These are phyloP conservation scores for Aphis gossypii DNA, from an alignment of 1,140 invertebrate species.

Conservation along the genomic window DNA sequence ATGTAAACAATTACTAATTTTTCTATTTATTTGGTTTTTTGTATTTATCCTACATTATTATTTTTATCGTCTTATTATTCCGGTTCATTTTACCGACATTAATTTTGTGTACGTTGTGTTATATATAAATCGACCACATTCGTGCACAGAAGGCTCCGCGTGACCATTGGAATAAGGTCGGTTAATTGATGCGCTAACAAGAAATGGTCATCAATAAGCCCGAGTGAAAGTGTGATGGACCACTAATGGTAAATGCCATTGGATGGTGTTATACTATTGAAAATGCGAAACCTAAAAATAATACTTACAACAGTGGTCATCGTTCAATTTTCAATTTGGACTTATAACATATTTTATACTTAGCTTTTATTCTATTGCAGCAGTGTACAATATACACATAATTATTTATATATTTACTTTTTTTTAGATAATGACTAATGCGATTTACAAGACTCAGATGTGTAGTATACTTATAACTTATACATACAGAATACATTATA, in stretches of 20 bases:
- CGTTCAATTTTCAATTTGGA: neutral
- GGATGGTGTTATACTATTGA: too few species aligned
- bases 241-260: neutral
- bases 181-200: conserved; percentile 19
- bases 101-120: neutral
- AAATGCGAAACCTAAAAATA: neutral
- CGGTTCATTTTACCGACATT: conserved; percentile 21
- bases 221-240: conserved; percentile 20
- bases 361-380: neutral
- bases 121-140: neutral
- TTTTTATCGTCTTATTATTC: conserved; percentile 31
- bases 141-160: neutral
- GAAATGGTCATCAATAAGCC: conserved; percentile 4
- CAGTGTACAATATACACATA: too few species aligned
- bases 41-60: conserved; percentile 7
- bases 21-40: neutral
- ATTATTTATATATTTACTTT: neutral
- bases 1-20: conserved; percentile 41
- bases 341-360: neutral
- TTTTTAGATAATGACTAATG: neutral
- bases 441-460: neutral
- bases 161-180: conserved; percentile 25
- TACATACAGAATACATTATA: neutral
- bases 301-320: neutral
- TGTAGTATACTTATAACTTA: neutral